Percentiles rank a stretch among this genome's conserved stretches.
Conservation (phyloP, 2,797 vertebrate species). For the Paratrypauchen microcephalus region DNA sequence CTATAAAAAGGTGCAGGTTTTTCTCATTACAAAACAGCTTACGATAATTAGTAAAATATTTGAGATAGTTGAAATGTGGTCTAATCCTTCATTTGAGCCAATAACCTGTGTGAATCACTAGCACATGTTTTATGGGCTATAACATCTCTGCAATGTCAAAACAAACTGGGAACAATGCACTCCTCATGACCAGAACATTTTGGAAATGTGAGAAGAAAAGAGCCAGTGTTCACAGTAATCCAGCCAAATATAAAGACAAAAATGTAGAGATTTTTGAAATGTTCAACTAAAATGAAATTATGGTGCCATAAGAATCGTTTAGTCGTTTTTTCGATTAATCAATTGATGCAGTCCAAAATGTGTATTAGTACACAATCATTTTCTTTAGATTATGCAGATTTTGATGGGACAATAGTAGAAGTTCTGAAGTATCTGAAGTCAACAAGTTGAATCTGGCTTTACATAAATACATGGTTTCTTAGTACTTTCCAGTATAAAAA, state of each 20-base stretch:
- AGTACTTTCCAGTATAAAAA: no score
- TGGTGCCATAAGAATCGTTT: no score
- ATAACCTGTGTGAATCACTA: slow-evolving; percentile 26
- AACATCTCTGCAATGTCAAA: slow-evolving; percentile 40
- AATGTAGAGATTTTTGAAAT: not conserved
- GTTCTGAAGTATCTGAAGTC: no score
- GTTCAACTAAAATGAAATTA: no score
- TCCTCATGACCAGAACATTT: slow-evolving; percentile 29
- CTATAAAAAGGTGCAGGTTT: slow-evolving; percentile 34
- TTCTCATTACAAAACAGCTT: slow-evolving; percentile 15
- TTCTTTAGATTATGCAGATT: no score
- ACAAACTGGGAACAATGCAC: slow-evolving; percentile 44
- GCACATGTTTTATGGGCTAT: slow-evolving; percentile 42
- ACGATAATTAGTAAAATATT: slow-evolving; percentile 24
- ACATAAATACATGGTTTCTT: no score
- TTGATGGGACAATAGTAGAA: no score
- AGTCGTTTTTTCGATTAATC: no score
- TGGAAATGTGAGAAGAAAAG: slow-evolving; percentile 33
- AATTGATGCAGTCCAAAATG: no score
- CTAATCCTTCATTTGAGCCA: slow-evolving; percentile 20
- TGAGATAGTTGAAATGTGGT: slow-evolving; percentile 24
- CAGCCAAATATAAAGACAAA: not conserved
- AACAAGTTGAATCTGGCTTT: no score
- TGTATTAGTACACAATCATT: no score
- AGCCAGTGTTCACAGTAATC: not conserved